Conservation (phyloP, 1,140 invertebrate genomes). For the Euura saliciscinereae region DNA sequence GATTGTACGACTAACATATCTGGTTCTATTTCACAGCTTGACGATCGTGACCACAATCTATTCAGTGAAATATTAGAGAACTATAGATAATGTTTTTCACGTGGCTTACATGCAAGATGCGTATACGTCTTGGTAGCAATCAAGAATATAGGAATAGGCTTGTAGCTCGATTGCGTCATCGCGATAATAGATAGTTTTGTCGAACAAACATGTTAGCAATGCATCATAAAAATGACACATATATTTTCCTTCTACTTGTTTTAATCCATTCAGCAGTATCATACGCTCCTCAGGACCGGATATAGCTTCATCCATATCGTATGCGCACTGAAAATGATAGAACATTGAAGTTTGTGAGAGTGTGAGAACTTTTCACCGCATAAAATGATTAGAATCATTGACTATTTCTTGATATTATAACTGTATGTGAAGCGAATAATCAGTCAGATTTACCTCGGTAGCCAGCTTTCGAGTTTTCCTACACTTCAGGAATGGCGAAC, state of each 20-base stretch:
- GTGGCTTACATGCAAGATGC: too few species aligned
- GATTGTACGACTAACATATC: too few species aligned
- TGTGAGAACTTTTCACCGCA: not conserved
- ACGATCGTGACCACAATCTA: too few species aligned
- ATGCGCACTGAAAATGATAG: slow-evolving; percentile 35
- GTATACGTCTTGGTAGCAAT: not conserved
- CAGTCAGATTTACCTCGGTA: not conserved
- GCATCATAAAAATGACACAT: slow-evolving; percentile 25
- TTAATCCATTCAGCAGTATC: slow-evolving; percentile 37
- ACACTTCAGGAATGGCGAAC: too few species aligned
- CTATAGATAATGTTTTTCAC: not conserved
- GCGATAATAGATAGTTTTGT: slow-evolving; percentile 36
- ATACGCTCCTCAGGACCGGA: slow-evolving; percentile 35
- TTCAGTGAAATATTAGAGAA: too few species aligned
- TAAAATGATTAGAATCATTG: not conserved
- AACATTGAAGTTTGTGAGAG: too few species aligned
- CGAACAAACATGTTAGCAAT: slow-evolving; percentile 39
- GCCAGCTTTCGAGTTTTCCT: too few species aligned
- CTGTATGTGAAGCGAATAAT: not conserved
- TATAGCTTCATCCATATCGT: slow-evolving; percentile 36
- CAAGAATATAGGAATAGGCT: slow-evolving; percentile 16
- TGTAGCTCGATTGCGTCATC: slow-evolving; percentile 44
- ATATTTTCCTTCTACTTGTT: slow-evolving; percentile 21
- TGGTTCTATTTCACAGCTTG: too few species aligned
- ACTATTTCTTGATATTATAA: not conserved